Evolutionary conservation across 2,888 invertebrate genomes (phyloP).

Genomic region (Endotricha flammealis): DNA sequence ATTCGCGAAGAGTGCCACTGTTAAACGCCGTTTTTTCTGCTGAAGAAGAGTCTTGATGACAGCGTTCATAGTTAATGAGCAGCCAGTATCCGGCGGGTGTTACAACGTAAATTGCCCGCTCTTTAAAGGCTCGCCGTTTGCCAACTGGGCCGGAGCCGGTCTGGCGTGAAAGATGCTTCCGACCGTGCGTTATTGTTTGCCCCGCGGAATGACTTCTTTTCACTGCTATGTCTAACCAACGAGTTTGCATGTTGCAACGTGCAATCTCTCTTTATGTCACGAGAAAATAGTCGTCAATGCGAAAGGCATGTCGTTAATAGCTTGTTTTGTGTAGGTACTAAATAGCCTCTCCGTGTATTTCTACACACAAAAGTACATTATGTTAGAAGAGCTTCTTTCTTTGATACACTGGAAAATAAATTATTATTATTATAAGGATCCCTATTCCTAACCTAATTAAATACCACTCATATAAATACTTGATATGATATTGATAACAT

Average conservation of each 20-base stretch:
- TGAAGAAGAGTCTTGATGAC: slow-evolving; percentile 74
- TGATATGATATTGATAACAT: too few relatives aligned
- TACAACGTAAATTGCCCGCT: slow-evolving; percentile 67
- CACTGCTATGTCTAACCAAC: slow-evolving; percentile 40
- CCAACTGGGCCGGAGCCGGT: slow-evolving; percentile 52
- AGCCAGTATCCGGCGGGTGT: slow-evolving; percentile 68
- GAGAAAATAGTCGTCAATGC: slow-evolving; percentile 38
- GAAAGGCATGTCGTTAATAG: slow-evolving; percentile 36
- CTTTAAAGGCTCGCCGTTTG: slow-evolving; percentile 57
- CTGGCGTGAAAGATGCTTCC: slow-evolving; percentile 64
- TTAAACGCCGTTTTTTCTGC: slow-evolving; percentile 66
- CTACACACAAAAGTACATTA: too few relatives aligned
- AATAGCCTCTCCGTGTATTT: slow-evolving; percentile 21
- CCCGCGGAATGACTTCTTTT: slow-evolving; percentile 66
- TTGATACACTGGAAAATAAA: too few relatives aligned
- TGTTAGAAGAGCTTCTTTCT: too few relatives aligned
- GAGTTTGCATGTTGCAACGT: slow-evolving; percentile 34
- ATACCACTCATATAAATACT: too few relatives aligned
- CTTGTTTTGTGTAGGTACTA: slow-evolving; percentile 37
- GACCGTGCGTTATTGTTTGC: slow-evolving; percentile 70
- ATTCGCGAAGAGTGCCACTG: slow-evolving; percentile 64
- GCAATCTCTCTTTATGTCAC: slow-evolving; percentile 36
- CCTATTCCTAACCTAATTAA: too few relatives aligned
- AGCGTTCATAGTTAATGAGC: slow-evolving; percentile 76
- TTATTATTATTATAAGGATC: too few relatives aligned